A percentile compares a stretch with the other conserved stretches of the same genome.
These are phyloP conservation scores for Perithous albicinctus DNA, from an alignment of 2,888 invertebrate species.

Conservation along the genomic window DNA sequence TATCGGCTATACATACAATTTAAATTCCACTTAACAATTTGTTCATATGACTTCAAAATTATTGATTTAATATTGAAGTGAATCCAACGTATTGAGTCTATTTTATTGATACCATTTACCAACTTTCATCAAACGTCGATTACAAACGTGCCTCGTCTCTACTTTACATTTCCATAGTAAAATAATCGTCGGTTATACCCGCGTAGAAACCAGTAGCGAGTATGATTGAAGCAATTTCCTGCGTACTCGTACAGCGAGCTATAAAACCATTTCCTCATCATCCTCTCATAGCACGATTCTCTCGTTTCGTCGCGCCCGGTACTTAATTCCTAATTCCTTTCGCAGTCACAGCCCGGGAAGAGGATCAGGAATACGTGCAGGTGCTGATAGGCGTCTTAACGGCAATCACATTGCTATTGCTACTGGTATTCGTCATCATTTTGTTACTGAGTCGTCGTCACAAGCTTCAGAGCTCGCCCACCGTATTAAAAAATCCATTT, in stretches of 20 bases:
- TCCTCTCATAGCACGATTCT: slow-evolving; percentile 37
- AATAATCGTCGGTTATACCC: slow-evolving; percentile 3
- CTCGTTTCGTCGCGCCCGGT: slow-evolving; percentile 28
- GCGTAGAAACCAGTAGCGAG: slow-evolving; percentile 21
- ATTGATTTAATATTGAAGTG: not conserved
- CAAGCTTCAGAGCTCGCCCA: slow-evolving; percentile 87
- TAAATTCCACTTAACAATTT: not conserved
- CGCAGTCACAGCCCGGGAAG: slow-evolving; percentile 87
- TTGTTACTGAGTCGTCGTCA: slow-evolving; percentile 87
- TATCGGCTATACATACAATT: too few species aligned
- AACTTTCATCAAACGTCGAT: not conserved
- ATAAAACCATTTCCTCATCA: slow-evolving; percentile 37
- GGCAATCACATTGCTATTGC: slow-evolving; percentile 88
- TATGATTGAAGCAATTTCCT: slow-evolving; percentile 44
- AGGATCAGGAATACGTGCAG: slow-evolving; percentile 87
- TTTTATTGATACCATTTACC: too few species aligned
- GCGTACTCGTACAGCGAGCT: slow-evolving; percentile 10
- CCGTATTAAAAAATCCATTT: slow-evolving; percentile 88
- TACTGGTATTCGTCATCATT: slow-evolving; percentile 88
- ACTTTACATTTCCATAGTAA: not conserved
- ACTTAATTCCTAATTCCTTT: slow-evolving; percentile 55
- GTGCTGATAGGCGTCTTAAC: slow-evolving; percentile 88
- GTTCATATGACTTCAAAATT: not conserved
- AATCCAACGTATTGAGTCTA: not conserved
- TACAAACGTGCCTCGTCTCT: not conserved